phyloP scores from a whole-genome alignment of 2,113 vertebrate genomes.

The Gasterosteus aculeatus region DNA sequence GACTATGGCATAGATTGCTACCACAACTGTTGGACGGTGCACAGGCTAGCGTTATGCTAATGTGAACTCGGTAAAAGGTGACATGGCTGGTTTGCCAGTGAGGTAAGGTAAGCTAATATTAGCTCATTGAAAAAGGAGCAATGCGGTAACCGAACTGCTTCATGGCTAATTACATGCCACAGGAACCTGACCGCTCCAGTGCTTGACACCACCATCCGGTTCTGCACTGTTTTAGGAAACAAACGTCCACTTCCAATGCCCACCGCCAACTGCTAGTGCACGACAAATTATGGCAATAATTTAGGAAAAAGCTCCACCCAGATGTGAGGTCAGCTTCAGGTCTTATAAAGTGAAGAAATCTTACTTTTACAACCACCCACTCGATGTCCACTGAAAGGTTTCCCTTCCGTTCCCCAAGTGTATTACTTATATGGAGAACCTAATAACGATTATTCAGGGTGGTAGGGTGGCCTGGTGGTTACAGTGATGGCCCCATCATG shows the following conservation, averaged over 20 bases:
- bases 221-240: slow-evolving; percentile 73
- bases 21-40: neutral
- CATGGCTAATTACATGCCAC: slow-evolving; percentile 46
- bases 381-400: slow-evolving; percentile 72
- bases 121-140: slow-evolving; percentile 59
- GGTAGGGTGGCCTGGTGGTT: slow-evolving; percentile 56
- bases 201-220: slow-evolving; percentile 44
- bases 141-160: slow-evolving; percentile 51
- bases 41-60: slow-evolving; percentile 17
- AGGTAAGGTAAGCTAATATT: slow-evolving; percentile 73
- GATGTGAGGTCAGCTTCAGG: slow-evolving; percentile 66
- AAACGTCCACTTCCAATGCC: slow-evolving; percentile 61
- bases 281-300: slow-evolving; percentile 78
- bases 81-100: slow-evolving; percentile 40
- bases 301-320: slow-evolving; percentile 70
- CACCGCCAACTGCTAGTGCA: slow-evolving; percentile 65
- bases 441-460: slow-evolving; percentile 67
- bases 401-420: slow-evolving; percentile 75
- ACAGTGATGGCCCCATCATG: slow-evolving; percentile 58
- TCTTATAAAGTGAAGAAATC: slow-evolving; percentile 70
- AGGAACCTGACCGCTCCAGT: slow-evolving; percentile 25
- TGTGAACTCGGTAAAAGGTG: slow-evolving; percentile 24
- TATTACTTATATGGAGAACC: slow-evolving; percentile 76
- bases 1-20: no score
- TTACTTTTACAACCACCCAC: slow-evolving; percentile 74